Evolutionary conservation across 2,113 vertebrate species (phyloP).

Genomic region (Tretioscincus oriximinensis): DNA sequence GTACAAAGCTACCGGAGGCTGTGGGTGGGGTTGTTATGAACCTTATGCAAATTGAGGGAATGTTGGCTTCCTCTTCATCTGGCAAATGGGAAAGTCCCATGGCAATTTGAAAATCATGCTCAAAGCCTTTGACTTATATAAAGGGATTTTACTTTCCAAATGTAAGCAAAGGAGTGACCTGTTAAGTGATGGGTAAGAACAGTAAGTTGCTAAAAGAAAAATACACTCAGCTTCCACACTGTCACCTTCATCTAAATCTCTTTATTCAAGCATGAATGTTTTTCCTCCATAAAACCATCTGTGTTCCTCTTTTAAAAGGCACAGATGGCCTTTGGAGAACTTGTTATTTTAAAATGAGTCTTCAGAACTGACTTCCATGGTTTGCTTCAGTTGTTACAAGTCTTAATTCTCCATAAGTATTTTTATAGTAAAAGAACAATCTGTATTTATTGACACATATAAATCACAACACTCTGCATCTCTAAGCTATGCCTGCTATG

Average conservation of each 20-base stretch:
- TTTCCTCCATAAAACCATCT: conserved; percentile 43
- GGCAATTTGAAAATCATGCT: conserved; percentile 22
- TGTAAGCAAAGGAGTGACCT: conserved; percentile 34
- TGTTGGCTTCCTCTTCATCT: conserved; percentile 25
- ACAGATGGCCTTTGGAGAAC: conserved; percentile 47
- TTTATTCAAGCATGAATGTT: conserved; percentile 52
- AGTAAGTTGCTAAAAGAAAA: conserved; percentile 63
- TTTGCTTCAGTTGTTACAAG: neutral
- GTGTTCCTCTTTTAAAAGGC: conserved; percentile 29
- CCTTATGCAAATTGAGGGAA: conserved; percentile 26
- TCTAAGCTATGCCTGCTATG: neutral
- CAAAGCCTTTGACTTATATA: conserved; percentile 26
- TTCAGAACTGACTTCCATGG: neutral
- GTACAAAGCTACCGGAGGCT: neutral
- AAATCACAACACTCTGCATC: neutral
- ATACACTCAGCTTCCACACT: conserved; percentile 59
- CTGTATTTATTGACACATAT: neutral
- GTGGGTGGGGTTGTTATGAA: conserved; percentile 4
- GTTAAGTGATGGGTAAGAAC: conserved; percentile 52
- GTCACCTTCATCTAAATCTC: conserved; percentile 61
- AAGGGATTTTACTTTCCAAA: conserved; percentile 26
- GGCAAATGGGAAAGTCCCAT: conserved; percentile 21
- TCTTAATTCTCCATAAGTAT: neutral
- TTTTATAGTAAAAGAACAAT: neutral
- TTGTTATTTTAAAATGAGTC: conserved; percentile 28